These are phyloP conservation scores for Clarias fuscus DNA, from an alignment of 2,797 vertebrate species.

Conservation along the genomic window DNA sequence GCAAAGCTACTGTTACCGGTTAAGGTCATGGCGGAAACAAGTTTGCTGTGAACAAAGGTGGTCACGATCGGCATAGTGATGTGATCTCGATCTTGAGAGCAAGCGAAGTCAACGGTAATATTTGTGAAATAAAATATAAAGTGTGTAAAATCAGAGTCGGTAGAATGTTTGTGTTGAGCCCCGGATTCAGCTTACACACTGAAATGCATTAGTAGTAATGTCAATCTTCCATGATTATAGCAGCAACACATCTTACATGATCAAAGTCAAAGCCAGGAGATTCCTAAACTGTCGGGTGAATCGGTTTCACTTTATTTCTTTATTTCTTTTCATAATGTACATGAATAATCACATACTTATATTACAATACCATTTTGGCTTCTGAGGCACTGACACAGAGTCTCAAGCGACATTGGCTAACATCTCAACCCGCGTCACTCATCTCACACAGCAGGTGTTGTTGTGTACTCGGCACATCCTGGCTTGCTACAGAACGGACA, in stretches of 20 bases:
- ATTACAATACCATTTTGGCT: not conserved
- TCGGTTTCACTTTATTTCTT: not conserved
- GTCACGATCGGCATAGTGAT: not conserved
- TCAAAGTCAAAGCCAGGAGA: not conserved
- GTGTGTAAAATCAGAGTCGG: not conserved
- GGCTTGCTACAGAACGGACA: not conserved
- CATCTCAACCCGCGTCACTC: not conserved
- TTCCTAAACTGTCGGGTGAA: not conserved
- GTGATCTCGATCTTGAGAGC: not conserved
- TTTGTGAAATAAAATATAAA: not conserved
- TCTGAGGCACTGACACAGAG: not conserved
- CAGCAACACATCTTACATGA: not conserved
- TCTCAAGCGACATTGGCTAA: not conserved
- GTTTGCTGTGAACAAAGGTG: not conserved
- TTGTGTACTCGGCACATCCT: not conserved
- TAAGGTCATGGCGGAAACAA: not conserved
- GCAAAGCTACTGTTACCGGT: not conserved
- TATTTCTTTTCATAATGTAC: not conserved
- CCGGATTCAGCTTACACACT: not conserved
- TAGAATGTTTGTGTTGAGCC: not conserved
- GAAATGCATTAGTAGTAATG: not conserved
- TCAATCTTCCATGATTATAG: not conserved
- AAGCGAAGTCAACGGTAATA: not conserved
- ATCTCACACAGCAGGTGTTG: not conserved
- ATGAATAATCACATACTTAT: not conserved